Evolutionary conservation across 2,888 invertebrate species (phyloP), one percentile per base, ranked within the genome.

Genomic region (Teleogryllus oceanicus): DNA sequence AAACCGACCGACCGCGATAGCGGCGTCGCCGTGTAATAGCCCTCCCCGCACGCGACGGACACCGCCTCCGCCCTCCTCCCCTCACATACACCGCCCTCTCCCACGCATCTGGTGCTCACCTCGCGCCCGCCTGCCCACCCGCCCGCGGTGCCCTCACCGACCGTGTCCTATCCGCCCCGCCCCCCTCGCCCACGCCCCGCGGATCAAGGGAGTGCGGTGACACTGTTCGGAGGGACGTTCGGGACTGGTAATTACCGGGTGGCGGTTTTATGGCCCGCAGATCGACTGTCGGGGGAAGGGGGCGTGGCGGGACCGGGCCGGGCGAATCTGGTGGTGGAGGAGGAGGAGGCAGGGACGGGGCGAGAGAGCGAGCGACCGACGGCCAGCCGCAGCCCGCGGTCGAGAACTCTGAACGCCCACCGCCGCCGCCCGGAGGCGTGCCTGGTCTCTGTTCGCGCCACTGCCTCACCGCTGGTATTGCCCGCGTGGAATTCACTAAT

Each of bases 231-330:
- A n/a, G 62, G 62, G 62, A 62, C 37, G 37, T 37, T 37, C 37
- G 37, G 37, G 62, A 62, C 16, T 18, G 62, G 62, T 62, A n/a
- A 62, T 62, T n/a, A 18, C 16, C n/a, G 62, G 62, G 62, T 62
- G n/a, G 62, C 62, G 62, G 62, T 62, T 62, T 62, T 62, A 62
- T 62, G 62, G 62, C 62, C 62, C 62, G 62, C 13, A n/a, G 62
- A 62, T 62, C 62, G 62, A 62, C 62, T 62, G 62, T n/a, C 62
- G n/a, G 13, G 13, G 62, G 62, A 62, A 37, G 37, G 62, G 62
- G n/a, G 62, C n/a, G n/a, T 10, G 13, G 62, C 13, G 62, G 62
- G 62, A 16, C 16, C 13, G 62, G 62, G 62, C 11, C 16, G n/a
- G 62, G 62, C 62, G 62, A 62, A 13, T 62, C 16, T 62, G 62